Evolutionary conservation across 2,113 vertebrate genomes (phyloP).

Genomic region (Oxygymnocypris stewartii): DNA sequence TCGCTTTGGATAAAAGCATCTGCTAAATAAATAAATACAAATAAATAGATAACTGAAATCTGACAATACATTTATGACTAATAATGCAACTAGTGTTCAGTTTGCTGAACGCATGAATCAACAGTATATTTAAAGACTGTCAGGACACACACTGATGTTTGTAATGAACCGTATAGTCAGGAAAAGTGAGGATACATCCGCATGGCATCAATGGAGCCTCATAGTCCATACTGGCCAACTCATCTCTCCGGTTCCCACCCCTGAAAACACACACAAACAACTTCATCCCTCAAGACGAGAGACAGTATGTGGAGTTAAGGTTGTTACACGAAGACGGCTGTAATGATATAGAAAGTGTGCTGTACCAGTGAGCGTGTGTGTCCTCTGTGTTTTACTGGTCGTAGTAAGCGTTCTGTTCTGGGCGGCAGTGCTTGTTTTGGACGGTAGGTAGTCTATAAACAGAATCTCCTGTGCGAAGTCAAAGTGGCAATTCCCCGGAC

Average conservation of each 20-base stretch:
- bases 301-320: background rate
- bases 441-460: conserved; percentile 84
- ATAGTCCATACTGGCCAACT: conserved; percentile 90
- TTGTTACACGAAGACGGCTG: background rate
- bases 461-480: conserved; percentile 97
- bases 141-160: background rate
- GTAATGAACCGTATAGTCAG: background rate
- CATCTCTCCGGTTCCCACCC: conserved; percentile 24
- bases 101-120: background rate
- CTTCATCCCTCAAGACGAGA: background rate
- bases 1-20: too few species aligned
- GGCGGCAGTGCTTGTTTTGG: conserved; percentile 29
- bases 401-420: conserved; percentile 21
- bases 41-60: background rate
- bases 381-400: conserved; percentile 54
- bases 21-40: too few species aligned
- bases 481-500: conserved; percentile 94
- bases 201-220: conserved; percentile 94
- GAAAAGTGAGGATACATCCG: conserved; percentile 89
- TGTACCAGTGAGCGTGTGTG: conserved; percentile 8
- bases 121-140: background rate
- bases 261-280: conserved; percentile 7
- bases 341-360: background rate
- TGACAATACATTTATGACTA: background rate
- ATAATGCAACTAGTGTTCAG: background rate